Evolutionary conservation across 1,140 invertebrate species (phyloP).

Genomic region (Heliconius congener): DNA sequence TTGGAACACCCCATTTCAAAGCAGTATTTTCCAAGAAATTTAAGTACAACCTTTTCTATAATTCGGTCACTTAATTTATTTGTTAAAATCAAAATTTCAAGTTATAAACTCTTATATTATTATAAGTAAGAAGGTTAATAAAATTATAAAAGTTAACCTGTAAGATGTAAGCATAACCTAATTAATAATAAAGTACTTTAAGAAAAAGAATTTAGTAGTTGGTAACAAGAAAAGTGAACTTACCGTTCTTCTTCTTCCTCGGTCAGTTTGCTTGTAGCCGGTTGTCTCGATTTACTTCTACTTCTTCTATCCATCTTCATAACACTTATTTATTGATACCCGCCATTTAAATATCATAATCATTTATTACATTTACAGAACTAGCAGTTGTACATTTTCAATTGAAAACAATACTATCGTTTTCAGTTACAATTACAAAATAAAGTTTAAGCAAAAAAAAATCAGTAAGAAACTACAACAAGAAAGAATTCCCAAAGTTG

Average conservation of each 20-base stretch:
- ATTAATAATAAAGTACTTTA: background rate
- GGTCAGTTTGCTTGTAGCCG: constrained; percentile 58
- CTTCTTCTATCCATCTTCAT: constrained; percentile 63
- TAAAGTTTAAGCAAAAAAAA: background rate
- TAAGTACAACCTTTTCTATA: too few relatives aligned
- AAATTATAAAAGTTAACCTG: background rate
- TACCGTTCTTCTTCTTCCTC: constrained; percentile 69
- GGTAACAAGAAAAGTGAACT: background rate
- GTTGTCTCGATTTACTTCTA: constrained; percentile 49
- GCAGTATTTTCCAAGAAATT: too few relatives aligned
- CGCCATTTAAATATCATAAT: constrained; percentile 28
- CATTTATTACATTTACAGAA: constrained; percentile 3
- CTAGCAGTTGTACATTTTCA: background rate
- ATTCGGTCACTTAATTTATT: too few relatives aligned
- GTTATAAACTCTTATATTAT: too few relatives aligned
- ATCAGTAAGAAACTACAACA: background rate
- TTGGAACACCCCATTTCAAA: too few relatives aligned
- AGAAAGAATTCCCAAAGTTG: background rate
- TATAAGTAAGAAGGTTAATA: background rate
- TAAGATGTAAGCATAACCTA: constrained; percentile 1
- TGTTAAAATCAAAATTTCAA: too few relatives aligned
- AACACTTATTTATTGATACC: constrained; percentile 42
- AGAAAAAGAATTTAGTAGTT: background rate
- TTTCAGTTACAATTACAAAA: background rate
- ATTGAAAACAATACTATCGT: background rate